Conservation (phyloP, 2,797 vertebrate species). For the Benthosema pterotum region DNA sequence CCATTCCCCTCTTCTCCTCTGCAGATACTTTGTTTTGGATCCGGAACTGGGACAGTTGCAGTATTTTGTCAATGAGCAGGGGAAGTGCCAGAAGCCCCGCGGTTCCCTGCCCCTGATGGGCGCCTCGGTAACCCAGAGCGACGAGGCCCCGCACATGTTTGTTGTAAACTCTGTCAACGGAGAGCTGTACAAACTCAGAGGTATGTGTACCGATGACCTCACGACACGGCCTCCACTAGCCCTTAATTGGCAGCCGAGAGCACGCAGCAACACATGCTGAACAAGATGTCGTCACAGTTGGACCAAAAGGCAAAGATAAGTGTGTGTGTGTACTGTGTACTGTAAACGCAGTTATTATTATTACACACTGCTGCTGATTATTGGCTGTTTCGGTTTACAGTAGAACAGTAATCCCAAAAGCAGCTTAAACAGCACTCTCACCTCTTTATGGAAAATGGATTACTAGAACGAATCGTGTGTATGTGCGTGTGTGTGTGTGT, state of each 20-base stretch:
- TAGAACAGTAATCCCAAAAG: background rate
- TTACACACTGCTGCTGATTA: background rate
- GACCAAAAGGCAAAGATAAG: background rate
- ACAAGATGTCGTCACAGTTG: conserved; percentile 20
- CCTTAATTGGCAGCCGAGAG: conserved; percentile 19
- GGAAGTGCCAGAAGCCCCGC: conserved; percentile 92
- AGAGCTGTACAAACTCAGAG: conserved; percentile 95
- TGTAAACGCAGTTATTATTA: background rate
- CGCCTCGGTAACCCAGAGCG: conserved; percentile 88
- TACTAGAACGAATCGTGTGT: background rate
- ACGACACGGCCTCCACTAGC: conserved; percentile 16
- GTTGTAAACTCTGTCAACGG: conserved; percentile 90
- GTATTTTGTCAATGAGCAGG: conserved; percentile 95
- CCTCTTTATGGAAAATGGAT: background rate
- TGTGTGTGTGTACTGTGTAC: conserved; percentile 4
- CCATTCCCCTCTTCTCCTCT: conserved; percentile 7
- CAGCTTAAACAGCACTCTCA: background rate
- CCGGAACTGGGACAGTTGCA: conserved; percentile 91
- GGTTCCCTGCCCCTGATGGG: conserved; percentile 91
- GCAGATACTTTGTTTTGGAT: conserved; percentile 95
- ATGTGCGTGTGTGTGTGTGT: too few species aligned
- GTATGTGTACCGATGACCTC: conserved; percentile 82
- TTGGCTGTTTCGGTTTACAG: background rate
- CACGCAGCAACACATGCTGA: conserved; percentile 24
- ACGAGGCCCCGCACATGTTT: conserved; percentile 94